Conservation (phyloP, 2,113 vertebrate genomes). For the Takifugu flavidus region DNA sequence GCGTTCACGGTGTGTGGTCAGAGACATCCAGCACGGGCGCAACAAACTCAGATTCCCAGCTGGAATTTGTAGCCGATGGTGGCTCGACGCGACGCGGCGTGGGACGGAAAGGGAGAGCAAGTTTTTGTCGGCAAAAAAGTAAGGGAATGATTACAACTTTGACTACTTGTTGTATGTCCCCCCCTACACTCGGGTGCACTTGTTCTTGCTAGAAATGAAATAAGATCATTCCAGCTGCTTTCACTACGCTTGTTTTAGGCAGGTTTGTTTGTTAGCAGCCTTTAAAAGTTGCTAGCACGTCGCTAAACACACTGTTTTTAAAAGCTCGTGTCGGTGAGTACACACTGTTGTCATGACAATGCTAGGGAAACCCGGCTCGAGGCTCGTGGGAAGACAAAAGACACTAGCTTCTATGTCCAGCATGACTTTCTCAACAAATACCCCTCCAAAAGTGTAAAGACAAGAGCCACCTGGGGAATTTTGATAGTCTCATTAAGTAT, state of each 20-base stretch:
- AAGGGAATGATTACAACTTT: constrained; percentile 32
- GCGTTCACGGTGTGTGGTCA: neutral
- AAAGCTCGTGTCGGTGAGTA: constrained; percentile 45
- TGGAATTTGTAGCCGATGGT: neutral
- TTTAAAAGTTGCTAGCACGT: neutral
- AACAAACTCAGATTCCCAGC: neutral
- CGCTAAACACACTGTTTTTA: constrained; percentile 54
- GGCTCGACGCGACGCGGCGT: neutral
- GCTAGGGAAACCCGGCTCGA: constrained; percentile 61
- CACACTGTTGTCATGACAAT: constrained; percentile 75
- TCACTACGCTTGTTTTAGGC: neutral
- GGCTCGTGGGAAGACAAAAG: constrained; percentile 64
- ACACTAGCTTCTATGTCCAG: constrained; percentile 23
- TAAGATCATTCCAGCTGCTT: neutral
- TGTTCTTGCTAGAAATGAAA: constrained; percentile 1
- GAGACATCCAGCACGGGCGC: neutral
- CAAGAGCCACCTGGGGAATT: neutral
- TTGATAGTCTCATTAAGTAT: too few species aligned
- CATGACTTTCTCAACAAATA: neutral
- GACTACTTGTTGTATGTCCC: constrained; percentile 1
- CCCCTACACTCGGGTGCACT: constrained; percentile 27
- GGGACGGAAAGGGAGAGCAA: constrained; percentile 7
- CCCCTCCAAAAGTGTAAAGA: neutral
- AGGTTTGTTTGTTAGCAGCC: neutral
- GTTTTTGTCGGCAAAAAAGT: constrained; percentile 56